Conservation (phyloP, 2,113 vertebrate species). For the Tricholaema leucomelas region DNA sequence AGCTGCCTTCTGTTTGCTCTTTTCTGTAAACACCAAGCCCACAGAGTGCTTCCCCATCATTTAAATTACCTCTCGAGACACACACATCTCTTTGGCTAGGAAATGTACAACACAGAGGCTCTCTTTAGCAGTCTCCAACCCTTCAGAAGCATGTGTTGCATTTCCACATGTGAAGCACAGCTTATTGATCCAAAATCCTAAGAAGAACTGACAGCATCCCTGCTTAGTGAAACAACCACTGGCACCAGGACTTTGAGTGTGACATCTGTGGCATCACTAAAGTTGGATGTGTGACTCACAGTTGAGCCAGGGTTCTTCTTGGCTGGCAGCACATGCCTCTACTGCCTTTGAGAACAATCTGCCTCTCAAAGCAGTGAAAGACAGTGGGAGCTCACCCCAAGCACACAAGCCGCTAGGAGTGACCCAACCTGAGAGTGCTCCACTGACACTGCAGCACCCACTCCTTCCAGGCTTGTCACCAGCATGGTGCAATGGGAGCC, state of each 20-base stretch:
- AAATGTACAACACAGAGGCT: no score
- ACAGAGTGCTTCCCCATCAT: neutral
- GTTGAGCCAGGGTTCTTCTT: neutral
- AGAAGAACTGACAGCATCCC: fast-evolving
- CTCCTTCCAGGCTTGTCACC: neutral
- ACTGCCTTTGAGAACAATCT: neutral
- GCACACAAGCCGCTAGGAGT: neutral
- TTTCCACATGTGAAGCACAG: neutral
- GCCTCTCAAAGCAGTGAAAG: neutral
- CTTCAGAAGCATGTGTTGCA: neutral
- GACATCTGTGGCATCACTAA: neutral
- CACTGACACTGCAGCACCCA: neutral
- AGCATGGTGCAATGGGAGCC: fast-evolving
- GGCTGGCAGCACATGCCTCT: fast-evolving
- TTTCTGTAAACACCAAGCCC: neutral
- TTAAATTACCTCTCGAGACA: neutral
- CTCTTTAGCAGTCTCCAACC: neutral
- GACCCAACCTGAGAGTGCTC: neutral
- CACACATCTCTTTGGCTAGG: neutral
- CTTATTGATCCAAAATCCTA: fast-evolving
- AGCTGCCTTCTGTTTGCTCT: neutral
- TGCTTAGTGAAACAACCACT: neutral
- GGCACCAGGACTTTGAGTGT: no score
- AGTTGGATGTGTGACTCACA: neutral
- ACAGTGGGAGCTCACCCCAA: fast-evolving